phyloP scores from a whole-genome alignment of 2,113 vertebrate species.

The Corvus cornix region DNA sequence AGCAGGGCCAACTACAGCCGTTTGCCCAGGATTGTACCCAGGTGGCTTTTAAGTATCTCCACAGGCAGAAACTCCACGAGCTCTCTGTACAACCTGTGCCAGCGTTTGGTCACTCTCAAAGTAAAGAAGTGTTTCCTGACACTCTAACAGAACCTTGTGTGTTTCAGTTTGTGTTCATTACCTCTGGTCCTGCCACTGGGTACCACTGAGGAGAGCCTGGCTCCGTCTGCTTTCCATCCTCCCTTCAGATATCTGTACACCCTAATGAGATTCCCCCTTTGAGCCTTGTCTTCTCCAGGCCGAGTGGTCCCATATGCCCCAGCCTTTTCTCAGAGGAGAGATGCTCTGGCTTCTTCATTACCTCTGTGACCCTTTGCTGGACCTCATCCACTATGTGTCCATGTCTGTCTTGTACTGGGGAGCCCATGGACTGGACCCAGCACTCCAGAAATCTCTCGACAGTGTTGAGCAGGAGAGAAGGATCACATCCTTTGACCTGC shows the following conservation, averaged over 20 bases:
- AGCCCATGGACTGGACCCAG: neutral
- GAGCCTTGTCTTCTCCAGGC: neutral
- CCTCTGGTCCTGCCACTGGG: neutral
- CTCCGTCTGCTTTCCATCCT: neutral
- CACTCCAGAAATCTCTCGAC: neutral
- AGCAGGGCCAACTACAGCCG: neutral
- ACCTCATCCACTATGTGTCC: neutral
- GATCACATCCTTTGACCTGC: neutral
- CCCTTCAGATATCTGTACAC: neutral
- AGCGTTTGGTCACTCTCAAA: neutral
- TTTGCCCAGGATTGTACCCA: neutral
- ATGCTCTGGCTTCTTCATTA: neutral
- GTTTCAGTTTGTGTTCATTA: neutral
- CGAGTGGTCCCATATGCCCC: neutral
- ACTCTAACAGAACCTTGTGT: neutral
- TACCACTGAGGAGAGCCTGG: neutral
- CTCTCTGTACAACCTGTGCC: neutral
- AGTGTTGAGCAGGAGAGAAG: neutral
- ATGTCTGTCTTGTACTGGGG: neutral
- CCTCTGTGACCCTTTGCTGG: neutral
- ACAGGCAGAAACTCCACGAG: neutral
- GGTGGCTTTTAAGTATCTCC: neutral
- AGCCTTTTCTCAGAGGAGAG: neutral
- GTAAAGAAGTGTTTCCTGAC: neutral
- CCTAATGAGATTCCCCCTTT: neutral